Evolutionary conservation across 1,140 invertebrate species (phyloP).

Genomic region (Phthorimaea operculella): DNA sequence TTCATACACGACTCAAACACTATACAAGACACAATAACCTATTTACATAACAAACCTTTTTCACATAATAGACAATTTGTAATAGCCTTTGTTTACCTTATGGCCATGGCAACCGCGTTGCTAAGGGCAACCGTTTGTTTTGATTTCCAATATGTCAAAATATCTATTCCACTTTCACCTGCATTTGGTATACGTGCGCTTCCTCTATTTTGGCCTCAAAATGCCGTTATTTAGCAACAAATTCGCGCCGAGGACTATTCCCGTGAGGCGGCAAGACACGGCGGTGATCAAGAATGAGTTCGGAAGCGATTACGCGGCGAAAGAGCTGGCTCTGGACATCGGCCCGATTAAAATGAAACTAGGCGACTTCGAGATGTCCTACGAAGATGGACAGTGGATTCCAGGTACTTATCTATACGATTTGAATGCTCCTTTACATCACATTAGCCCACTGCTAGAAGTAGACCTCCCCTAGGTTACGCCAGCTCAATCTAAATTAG

Average conservation of each 20-base stretch:
- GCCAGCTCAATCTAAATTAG: no score
- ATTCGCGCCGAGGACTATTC: constrained; percentile 73
- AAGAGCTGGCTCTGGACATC: constrained; percentile 70
- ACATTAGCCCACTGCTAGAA: no score
- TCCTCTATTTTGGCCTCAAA: constrained; percentile 12
- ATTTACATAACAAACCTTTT: no score
- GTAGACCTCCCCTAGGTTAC: no score
- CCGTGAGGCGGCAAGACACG: constrained; percentile 66
- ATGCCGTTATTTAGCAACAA: constrained; percentile 72
- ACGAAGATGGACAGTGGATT: constrained; percentile 74
- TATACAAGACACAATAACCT: no score
- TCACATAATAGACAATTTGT: no score
- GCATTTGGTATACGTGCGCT: background rate
- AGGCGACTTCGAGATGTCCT: constrained; percentile 72
- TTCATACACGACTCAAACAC: no score
- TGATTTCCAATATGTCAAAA: constrained; percentile 6
- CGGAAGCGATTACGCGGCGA: constrained; percentile 69
- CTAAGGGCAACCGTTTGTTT: constrained; percentile 28
- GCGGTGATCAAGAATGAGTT: constrained; percentile 70
- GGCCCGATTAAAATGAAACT: constrained; percentile 70
- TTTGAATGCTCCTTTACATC: no score
- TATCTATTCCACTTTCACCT: background rate
- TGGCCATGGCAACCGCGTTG: constrained; percentile 10
- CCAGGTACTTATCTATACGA: constrained; percentile 69
- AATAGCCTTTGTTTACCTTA: no score